Base-by-base conservation (phyloP, 1,140 invertebrate species). In the Habropoda laboriosa region DNA sequence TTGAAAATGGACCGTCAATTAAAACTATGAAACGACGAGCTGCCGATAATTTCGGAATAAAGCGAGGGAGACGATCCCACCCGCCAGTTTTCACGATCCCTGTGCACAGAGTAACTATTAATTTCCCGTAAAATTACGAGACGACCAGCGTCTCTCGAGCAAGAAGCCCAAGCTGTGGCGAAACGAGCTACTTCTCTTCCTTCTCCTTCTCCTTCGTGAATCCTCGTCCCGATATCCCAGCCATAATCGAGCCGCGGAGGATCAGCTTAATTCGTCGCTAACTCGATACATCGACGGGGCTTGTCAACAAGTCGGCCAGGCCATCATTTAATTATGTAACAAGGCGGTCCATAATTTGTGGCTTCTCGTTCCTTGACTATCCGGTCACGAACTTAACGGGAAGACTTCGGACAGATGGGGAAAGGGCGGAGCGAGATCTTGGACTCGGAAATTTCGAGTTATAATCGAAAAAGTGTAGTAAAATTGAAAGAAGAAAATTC, bases 251-350 rank as follows among this genome's bases (percentile, higher is more conserved):
- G 80, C 80, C 64, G 73, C 80, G 81, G 83, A 79, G 80, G 77
- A 86, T 70, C 80, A 64, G 81, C 81, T 88, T 83, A 83, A 89
- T 89, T 82, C 82, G 79, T 85, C 55, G 83, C 76, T 87, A 87
- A 87, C 85, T 89, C 82, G 89, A 90, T 91, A 89, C 88, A 90
- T 89, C 83, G 83, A 86, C 83, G 87, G 85, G 82, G 82, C 87
- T 87, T 90, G 87, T 91, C 88, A 89, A 88, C 88, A 86, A 89
- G 87, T 87, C 86, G 85, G 86, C 83, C 87, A 79, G 81, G 83
- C 84, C 87, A 82, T 91, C 88, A 90, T 92, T 92, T 89, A 92
- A 92, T 92, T 92, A 92, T 83, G 87, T 83, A 88, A 90, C 89
- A 89, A 88, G 87, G 80, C 73, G 71, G 57, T 49, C 38, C 73